Evolutionary conservation across 2,113 vertebrate species (phyloP).

Genomic region (Cervus canadensis): DNA sequence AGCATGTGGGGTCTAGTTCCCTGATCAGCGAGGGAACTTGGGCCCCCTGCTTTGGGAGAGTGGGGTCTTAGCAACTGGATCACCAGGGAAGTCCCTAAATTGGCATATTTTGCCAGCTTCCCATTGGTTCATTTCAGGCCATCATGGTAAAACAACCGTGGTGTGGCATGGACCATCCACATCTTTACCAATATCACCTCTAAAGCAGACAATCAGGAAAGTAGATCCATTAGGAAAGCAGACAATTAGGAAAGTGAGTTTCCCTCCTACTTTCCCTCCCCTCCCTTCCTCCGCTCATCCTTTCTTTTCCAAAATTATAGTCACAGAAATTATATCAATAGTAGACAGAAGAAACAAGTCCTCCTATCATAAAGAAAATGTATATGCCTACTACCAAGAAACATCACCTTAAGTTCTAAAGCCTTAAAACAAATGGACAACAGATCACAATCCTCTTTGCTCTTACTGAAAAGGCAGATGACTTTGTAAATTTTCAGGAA

Average conservation of each 20-base stretch:
- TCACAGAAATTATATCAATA: background rate
- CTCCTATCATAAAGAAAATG: background rate
- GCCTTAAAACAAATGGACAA: background rate
- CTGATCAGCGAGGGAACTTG: background rate
- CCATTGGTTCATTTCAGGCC: background rate
- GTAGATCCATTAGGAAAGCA: too few relatives aligned
- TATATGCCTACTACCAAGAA: background rate
- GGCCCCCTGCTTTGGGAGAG: background rate
- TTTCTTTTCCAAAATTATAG: background rate
- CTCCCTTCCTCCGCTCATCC: background rate
- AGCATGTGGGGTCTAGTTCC: background rate
- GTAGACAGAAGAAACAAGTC: accelerated
- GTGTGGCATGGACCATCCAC: background rate
- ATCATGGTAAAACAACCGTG: background rate
- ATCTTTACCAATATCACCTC: background rate
- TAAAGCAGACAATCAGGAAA: too few relatives aligned
- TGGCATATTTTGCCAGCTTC: background rate
- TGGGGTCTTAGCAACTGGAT: background rate
- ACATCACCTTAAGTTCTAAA: background rate
- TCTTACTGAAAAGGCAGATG: background rate
- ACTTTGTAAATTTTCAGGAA: background rate
- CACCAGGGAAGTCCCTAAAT: background rate
- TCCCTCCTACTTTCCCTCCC: background rate
- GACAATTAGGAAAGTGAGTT: background rate
- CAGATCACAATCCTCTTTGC: background rate